These are phyloP conservation scores for Drosophila neonasuta DNA, from an alignment of 2,888 invertebrate genomes.

Conservation along the genomic window DNA sequence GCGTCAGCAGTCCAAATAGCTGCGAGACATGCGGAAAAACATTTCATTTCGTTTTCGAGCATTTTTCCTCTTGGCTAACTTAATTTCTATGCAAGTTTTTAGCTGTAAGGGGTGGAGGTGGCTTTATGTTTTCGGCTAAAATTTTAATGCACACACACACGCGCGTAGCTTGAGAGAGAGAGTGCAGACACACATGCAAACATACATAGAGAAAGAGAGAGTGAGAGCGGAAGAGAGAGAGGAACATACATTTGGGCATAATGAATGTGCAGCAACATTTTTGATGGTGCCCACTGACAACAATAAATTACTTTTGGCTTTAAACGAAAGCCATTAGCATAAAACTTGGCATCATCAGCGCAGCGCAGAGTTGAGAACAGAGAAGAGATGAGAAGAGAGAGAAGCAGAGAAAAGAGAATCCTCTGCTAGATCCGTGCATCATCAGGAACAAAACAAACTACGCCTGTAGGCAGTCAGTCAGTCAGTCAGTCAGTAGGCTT, in stretches of 20 bases:
- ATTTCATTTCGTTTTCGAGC: conserved; percentile 55
- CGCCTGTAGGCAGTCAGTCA: conserved; percentile 2
- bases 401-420: not conserved
- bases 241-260: conserved; percentile 65
- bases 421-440: conserved; percentile 1
- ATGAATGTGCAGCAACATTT: conserved; percentile 79
- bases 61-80: conserved; percentile 68
- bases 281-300: conserved; percentile 78
- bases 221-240: conserved; percentile 10
- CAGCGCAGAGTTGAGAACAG: conserved; percentile 4
- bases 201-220: conserved; percentile 6
- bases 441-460: conserved; percentile 13
- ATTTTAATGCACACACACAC: conserved; percentile 68
- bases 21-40: conserved; percentile 36
- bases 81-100: conserved; percentile 73
- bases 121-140: conserved; percentile 67
- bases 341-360: conserved; percentile 75
- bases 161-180: not conserved
- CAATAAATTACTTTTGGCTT: conserved; percentile 79
- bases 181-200: not conserved
- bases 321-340: conserved; percentile 79
- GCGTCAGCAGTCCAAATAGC: conserved; percentile 40
- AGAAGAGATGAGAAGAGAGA: too few species aligned
- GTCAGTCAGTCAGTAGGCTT: conserved; percentile 21
- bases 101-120: conserved; percentile 34